Percentiles rank a stretch among this genome's conserved stretches.
phyloP scores from a whole-genome alignment of 2,113 vertebrate species.

The Silurus meridionalis region DNA sequence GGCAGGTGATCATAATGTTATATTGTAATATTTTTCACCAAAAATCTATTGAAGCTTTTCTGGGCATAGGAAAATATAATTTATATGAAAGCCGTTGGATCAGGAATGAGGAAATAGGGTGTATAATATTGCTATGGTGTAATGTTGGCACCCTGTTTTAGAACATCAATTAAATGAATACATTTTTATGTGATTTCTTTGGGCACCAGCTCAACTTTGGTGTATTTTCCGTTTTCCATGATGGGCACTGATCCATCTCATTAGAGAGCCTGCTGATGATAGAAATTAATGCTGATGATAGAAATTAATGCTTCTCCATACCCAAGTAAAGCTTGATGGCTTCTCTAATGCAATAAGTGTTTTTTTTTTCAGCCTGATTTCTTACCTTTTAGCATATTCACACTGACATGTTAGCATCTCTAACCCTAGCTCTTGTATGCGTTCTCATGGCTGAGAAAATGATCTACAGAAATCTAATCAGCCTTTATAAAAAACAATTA shows the following conservation, averaged over 20 bases:
- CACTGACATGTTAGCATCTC: neutral
- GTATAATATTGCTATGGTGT: neutral
- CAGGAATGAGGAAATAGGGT: neutral
- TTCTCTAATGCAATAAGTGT: slow-evolving; percentile 24
- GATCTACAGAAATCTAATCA: neutral
- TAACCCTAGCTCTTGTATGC: neutral
- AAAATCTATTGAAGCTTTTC: too few relatives aligned
- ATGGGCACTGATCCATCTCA: neutral
- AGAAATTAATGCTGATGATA: slow-evolving; percentile 2
- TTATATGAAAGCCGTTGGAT: neutral
- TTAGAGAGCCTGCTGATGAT: neutral
- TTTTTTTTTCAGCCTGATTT: neutral
- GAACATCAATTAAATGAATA: neutral
- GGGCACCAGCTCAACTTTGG: neutral
- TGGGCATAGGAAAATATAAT: neutral
- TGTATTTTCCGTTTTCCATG: neutral
- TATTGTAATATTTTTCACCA: too few relatives aligned
- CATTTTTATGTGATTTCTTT: neutral
- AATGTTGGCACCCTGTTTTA: too few relatives aligned
- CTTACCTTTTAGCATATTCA: neutral
- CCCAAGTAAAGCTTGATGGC: neutral
- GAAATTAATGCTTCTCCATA: slow-evolving; percentile 8
- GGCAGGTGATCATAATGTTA: too few relatives aligned
- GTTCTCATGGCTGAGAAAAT: neutral
- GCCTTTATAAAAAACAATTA: neutral